phyloP scores from a whole-genome alignment of 2,888 invertebrate species.

The Perithous albicinctus region DNA sequence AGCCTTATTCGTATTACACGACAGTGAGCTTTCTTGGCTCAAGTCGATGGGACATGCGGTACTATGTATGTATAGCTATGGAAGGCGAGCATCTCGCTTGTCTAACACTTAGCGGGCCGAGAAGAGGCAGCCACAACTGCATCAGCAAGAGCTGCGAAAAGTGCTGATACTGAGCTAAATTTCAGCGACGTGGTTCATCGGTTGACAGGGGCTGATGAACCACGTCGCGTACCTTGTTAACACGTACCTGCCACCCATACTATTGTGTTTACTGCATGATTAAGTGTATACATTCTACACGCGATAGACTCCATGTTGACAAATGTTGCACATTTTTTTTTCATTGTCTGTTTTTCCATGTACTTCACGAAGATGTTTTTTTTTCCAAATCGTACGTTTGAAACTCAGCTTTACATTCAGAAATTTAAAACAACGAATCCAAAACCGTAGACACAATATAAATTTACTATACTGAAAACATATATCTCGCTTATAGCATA shows the following conservation, averaged over 20 bases:
- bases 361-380: no score
- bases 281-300: background rate
- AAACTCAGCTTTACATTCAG: no score
- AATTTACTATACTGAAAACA: no score
- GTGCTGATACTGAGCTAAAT: slow-evolving; percentile 65
- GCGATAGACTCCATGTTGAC: background rate
- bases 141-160: slow-evolving; percentile 63
- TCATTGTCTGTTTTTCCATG: no score
- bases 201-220: slow-evolving; percentile 58
- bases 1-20: slow-evolving; percentile 59
- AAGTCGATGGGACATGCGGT: slow-evolving; percentile 19
- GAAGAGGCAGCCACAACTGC: slow-evolving; percentile 66
- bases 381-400: no score
- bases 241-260: slow-evolving; percentile 48
- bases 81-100: slow-evolving; percentile 54
- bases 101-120: slow-evolving; percentile 64
- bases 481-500: no score
- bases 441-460: no score
- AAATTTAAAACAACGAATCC: no score
- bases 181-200: slow-evolving; percentile 59
- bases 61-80: slow-evolving; percentile 37
- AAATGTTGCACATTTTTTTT: no score
- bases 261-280: slow-evolving; percentile 13
- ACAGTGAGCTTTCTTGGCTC: slow-evolving; percentile 63
- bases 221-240: slow-evolving; percentile 58